Evolutionary conservation across 1,140 invertebrate genomes (phyloP), one percentile per base, ranked within the genome.

Genomic region (Caenorhabditis brenneri): DNA sequence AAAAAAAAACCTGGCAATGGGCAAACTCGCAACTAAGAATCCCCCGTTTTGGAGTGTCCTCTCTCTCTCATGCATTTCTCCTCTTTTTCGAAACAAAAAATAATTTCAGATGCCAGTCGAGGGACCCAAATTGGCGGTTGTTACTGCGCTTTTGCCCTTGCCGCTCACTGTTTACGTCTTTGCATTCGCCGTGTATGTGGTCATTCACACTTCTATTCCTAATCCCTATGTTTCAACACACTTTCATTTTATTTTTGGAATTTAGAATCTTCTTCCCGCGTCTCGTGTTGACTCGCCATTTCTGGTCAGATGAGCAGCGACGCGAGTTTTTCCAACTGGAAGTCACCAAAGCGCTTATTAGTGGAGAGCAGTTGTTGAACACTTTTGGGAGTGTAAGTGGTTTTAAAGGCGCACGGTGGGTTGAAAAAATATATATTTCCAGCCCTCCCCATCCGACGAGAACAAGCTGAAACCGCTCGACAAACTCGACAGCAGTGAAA

Each of bases 211-310:
- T n/a, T n/a, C n/a, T n/a, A 55, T 19, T 74, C 5, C 60, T 31
- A 16, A 36, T 42, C 10, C 15, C 22, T n/a, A 55, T 33, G 16
- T 10, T 19, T 31, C 19, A 33, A 10, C 36, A n/a, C 60, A 15
- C 0, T 31, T 33, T 12, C 19, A 19, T 49, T 88, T 88, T n/a
- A n/a, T n/a, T n/a, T n/a, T n/a, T n/a, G n/a, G n/a, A n/a, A n/a
- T n/a, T 78, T 49, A 42, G 39, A 48, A 82, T 88, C 29, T 88
- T 88, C 86, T 88, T 88, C 58, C 87, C 87, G 12, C 87, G 87
- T 15, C 16, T 88, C 55, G 84, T 88, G 16, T 78, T 88, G 15
- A 88, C 87, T 15, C 79, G 87, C 5, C 87, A 88, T 78, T 88
- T 88, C 55, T 88, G 87, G 87, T 86, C 80, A 1, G 81, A 85